Base-by-base conservation (phyloP, 2,888 invertebrate species). In the Tipula vernalis region DNA sequence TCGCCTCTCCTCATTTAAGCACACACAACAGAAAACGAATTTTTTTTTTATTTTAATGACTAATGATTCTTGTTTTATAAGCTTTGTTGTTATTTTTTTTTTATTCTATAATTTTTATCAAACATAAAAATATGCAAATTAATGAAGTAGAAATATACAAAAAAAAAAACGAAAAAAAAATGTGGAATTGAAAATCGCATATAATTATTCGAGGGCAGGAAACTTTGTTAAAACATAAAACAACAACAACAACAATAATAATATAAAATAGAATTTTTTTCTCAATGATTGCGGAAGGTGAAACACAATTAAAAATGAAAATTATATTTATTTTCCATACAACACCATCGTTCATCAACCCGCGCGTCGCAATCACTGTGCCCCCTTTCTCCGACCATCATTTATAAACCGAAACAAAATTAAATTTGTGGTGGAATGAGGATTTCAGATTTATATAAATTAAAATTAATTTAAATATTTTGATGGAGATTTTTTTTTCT, bases 171-270 rank as follows among this genome's bases (percentile, higher is more conserved):
- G 6, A 39, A 39, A 39, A n/a, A 39, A 39, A 85, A 39, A 85
- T 85, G 85, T 85, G 39, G n/a, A 85, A 85, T 85, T 85, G 85
- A 42, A 85, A 85, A 85, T 85, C 85, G 85, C 85, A 85, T 85
- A 85, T 85, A 85, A 85, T 85, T 85, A 85, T 85, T 85, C 85
- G 39, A 42, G 41, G 85, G 42, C 85, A 85, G 85, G 85, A 84
- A 84, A 84, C 84, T 84, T 84, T 84, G 84, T 36, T 84, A 84
- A 36, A 42, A 86, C 8, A 85, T 28, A 86, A 42, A 86, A 86
- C 36, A 86, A 86, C 71, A 86, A 86, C 36, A 86, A 86, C 71
- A 71, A 51, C 51, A 51, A 51, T 18, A 57, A 15, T 57, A 57
- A 57, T 18, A 71, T 71, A 71, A 18, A 28, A 71, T 71, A 71